Percentiles rank a stretch among this genome's conserved stretches.
Evolutionary conservation across 2,888 invertebrate species (phyloP).

Genomic region (Eilema caniola): DNA sequence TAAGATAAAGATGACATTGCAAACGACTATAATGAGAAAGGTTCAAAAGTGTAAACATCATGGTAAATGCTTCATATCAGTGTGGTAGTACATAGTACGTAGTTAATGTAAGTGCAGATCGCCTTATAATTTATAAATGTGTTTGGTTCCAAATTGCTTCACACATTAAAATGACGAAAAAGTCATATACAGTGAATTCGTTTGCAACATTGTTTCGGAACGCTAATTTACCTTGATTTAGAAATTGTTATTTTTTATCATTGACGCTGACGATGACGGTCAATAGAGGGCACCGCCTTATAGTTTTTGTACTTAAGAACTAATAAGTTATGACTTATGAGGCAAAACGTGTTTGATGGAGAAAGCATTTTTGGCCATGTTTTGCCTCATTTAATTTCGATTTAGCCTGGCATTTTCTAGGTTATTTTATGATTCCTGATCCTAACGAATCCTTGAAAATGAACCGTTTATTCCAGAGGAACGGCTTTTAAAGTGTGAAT

Average conservation of each 20-base stretch:
- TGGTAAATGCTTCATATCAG: not conserved
- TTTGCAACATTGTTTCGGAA: not conserved
- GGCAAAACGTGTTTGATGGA: not conserved
- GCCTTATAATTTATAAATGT: constrained; percentile 1
- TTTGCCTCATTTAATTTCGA: not conserved
- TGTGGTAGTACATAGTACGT: not conserved
- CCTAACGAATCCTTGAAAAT: not conserved
- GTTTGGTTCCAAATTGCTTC: not conserved
- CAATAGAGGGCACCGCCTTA: constrained; percentile 13
- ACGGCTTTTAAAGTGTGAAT: not conserved
- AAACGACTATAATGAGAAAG: not conserved
- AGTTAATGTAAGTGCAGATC: not conserved
- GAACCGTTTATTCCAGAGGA: too few relatives aligned
- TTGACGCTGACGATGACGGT: constrained; percentile 5
- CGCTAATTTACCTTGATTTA: constrained; percentile 8
- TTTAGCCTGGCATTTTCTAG: too few relatives aligned
- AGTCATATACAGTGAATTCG: not conserved
- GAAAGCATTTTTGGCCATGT: not conserved
- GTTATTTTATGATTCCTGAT: not conserved
- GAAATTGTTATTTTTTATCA: not conserved
- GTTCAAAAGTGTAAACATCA: not conserved
- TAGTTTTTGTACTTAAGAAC: not conserved
- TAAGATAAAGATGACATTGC: not conserved
- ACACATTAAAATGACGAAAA: constrained; percentile 6
- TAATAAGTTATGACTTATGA: not conserved